Base-by-base conservation (phyloP, 2,797 vertebrate species). In the Schizopygopsis malacanthus region DNA sequence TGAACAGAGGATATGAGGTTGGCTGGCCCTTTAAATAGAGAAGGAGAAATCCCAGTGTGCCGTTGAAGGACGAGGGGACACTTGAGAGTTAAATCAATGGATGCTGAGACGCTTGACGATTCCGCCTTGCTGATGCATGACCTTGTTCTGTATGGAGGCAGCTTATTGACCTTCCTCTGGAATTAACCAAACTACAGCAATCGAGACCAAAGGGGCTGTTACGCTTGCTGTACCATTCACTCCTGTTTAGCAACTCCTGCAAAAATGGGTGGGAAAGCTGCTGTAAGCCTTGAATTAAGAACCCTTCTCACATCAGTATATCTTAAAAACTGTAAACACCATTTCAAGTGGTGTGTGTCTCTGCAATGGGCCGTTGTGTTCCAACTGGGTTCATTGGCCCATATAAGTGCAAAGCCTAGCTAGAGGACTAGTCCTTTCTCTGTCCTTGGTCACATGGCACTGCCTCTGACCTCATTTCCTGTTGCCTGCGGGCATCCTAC, bases 31-130 rank as follows among this genome's bases (percentile, higher is more conserved):
- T 78, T 87, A 87, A 85, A 77, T 37, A 7, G 78, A 88, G 75
- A 78, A 70, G n/a, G 71, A 71, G 78, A 73, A 77, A 75, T 81
- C 73, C 79, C 70, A 37, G 70, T 71, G 79, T 82, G 79, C 70
- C 3, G 16, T 15, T 80, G 80, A 87, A 82, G 82, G 85, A 82
- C 56, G 33, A 59, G 25, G 70, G 63, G 76, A 84, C 86, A 80
- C 82, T 84, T 79, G 87, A 85, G 85, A 85, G 76, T 87, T 76
- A 85, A 89, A 87, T 89, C 88, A 83, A 87, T 87, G 75, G 61
- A 80, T 3, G 76, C 77, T 61, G 70, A 50, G 80, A 76, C 11
- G 33, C 67, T 78, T 82, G 73, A 47, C 12, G 13, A 78, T 87
- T 85, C 39, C 43, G 41, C 77, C 59, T 41, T 77, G 80, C 43